Percentiles rank a stretch among this genome's conserved stretches.
These are phyloP conservation scores for Digitonthophagus gazella DNA, from an alignment of 2,888 invertebrate species.

Conservation along the genomic window DNA sequence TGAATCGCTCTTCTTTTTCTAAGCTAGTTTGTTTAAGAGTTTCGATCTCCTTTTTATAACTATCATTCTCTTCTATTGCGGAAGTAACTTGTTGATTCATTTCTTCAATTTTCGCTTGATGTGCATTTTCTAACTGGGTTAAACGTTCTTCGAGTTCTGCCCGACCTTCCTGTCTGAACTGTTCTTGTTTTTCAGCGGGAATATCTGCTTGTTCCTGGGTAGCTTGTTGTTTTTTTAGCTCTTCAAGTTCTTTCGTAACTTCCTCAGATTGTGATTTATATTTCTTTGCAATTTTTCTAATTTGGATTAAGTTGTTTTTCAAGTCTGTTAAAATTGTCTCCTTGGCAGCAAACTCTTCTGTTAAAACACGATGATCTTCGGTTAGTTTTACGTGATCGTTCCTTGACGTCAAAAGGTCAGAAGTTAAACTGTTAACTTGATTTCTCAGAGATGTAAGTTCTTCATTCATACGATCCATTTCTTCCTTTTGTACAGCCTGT, in stretches of 20 bases:
- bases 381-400: conserved; percentile 58
- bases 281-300: conserved; percentile 87
- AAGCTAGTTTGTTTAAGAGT: conserved; percentile 47
- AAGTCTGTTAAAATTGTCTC: conserved; percentile 60
- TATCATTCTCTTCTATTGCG: conserved; percentile 55
- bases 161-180: conserved; percentile 53
- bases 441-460: conserved; percentile 61
- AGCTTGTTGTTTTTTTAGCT: conserved; percentile 42
- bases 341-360: conserved; percentile 65
- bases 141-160: conserved; percentile 50
- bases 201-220: conserved; percentile 60
- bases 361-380: conserved; percentile 62
- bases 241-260: conserved; percentile 62
- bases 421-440: conserved; percentile 55
- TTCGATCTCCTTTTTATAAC: conserved; percentile 55
- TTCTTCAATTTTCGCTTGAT: conserved; percentile 52
- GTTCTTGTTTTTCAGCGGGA: conserved; percentile 50
- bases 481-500: conserved; percentile 59
- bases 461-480: conserved; percentile 64
- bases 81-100: conserved; percentile 51
- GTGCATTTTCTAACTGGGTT: conserved; percentile 49
- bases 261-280: conserved; percentile 87
- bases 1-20: conserved; percentile 53
- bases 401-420: conserved; percentile 65
- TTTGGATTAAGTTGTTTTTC: conserved; percentile 50